Conservation (phyloP, 2,888 invertebrate genomes). For the Pantelozetes paolii region DNA sequence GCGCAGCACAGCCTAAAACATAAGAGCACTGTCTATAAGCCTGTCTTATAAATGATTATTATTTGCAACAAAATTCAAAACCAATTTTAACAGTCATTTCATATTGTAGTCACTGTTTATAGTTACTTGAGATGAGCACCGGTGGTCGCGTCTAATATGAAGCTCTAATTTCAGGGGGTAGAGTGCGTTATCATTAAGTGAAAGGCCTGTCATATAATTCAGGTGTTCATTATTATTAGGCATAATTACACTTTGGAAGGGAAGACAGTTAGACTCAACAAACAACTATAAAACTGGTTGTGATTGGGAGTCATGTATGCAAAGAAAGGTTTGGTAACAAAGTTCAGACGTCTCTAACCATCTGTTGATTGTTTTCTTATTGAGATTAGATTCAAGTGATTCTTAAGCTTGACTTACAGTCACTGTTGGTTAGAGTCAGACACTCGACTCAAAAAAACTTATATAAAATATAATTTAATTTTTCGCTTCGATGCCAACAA, state of each 20-base stretch:
- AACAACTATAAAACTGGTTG: neutral
- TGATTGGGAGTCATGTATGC: neutral
- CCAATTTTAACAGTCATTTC: neutral
- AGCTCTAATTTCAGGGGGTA: slow-evolving; percentile 29
- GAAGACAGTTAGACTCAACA: slow-evolving; percentile 36
- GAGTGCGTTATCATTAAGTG: neutral
- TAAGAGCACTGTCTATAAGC: slow-evolving; percentile 3
- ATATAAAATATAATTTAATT: neutral
- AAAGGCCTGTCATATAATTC: slow-evolving; percentile 14
- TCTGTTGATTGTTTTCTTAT: slow-evolving; percentile 35
- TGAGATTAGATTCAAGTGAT: slow-evolving; percentile 32
- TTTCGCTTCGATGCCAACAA: neutral
- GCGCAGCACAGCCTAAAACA: neutral
- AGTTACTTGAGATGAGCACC: slow-evolving; percentile 21
- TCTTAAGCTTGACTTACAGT: slow-evolving; percentile 23
- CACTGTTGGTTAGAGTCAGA: neutral
- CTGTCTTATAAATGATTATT: slow-evolving; percentile 15
- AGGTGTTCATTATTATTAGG: slow-evolving; percentile 32
- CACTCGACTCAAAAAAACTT: neutral
- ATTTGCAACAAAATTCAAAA: slow-evolving; percentile 27
- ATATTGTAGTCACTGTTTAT: neutral
- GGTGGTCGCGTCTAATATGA: slow-evolving; percentile 28
- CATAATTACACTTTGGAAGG: slow-evolving; percentile 24
- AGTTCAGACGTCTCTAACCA: slow-evolving; percentile 33
- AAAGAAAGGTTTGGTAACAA: slow-evolving; percentile 18